A percentile compares a stretch with the other conserved stretches of the same genome.
phyloP scores from a whole-genome alignment of 2,113 vertebrate species.

The Baryphthengus martii region DNA sequence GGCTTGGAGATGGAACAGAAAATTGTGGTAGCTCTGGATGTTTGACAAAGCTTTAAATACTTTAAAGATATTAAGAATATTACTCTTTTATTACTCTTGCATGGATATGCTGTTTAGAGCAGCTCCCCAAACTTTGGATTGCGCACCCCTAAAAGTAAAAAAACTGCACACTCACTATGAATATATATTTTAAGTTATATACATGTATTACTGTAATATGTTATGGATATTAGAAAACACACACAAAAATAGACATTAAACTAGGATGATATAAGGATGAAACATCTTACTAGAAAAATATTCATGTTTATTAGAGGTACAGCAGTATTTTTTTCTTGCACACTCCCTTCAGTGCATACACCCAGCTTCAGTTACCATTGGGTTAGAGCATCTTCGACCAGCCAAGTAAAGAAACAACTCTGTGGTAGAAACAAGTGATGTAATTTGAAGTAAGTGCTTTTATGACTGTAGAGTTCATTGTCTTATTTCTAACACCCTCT shows the following conservation, averaged over 20 bases:
- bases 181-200: not conserved
- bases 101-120: not conserved
- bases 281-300: not conserved
- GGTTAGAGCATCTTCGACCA: not conserved
- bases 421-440: not conserved
- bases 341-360: fast-evolving
- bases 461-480: not conserved
- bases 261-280: not conserved
- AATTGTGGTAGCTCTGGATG: not conserved
- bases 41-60: not conserved
- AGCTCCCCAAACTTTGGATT: not conserved
- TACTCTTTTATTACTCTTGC: not conserved
- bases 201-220: not conserved
- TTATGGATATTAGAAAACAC: not conserved
- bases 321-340: not conserved
- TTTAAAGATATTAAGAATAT: not conserved
- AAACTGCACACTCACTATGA: not conserved
- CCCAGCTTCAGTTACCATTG: not conserved
- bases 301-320: not conserved
- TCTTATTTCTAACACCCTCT: not conserved
- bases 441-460: not conserved
- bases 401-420: not conserved
- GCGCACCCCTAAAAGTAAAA: not conserved
- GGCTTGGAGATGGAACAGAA: not conserved
- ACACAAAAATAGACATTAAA: not conserved